Percentiles rank a stretch among this genome's conserved stretches.
Conservation (phyloP, 2,113 vertebrate species). For the Notiomystis cincta region DNA sequence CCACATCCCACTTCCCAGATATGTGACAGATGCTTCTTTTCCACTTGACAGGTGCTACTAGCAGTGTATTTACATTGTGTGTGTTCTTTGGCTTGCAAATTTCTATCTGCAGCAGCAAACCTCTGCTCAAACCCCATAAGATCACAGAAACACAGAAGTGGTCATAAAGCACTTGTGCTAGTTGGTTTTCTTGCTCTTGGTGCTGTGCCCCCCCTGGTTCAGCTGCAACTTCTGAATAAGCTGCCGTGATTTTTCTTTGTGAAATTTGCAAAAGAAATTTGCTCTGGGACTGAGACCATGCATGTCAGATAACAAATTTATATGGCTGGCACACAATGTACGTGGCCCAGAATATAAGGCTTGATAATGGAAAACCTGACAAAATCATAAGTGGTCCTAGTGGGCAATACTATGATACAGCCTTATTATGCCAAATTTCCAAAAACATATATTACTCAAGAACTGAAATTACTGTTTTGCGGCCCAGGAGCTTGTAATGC, state of each 20-base stretch:
- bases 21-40: not conserved
- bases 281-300: not conserved
- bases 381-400: conserved; percentile 26
- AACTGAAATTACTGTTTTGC: conserved; percentile 27
- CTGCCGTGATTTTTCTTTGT: not conserved
- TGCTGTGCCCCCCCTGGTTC: not conserved
- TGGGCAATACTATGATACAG: not conserved
- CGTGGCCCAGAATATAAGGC: not conserved
- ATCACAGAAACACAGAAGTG: not conserved
- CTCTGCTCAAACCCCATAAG: not conserved
- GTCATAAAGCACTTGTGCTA: not conserved
- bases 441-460: conserved; percentile 32
- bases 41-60: not conserved
- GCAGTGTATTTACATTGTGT: not conserved
- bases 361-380: conserved; percentile 33
- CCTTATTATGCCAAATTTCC: conserved; percentile 27
- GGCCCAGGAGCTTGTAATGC: conserved; percentile 1
- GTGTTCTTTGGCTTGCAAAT: not conserved
- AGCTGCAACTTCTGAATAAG: not conserved
- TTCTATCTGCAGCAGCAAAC: not conserved
- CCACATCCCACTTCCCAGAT: not conserved
- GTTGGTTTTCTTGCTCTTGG: not conserved
- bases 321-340: not conserved
- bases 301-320: not conserved
- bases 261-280: conserved; percentile 36